A percentile compares a stretch with the other conserved stretches of the same genome.
Evolutionary conservation across 2,113 vertebrate genomes (phyloP).

Genomic region (Eubucco bourcierii): DNA sequence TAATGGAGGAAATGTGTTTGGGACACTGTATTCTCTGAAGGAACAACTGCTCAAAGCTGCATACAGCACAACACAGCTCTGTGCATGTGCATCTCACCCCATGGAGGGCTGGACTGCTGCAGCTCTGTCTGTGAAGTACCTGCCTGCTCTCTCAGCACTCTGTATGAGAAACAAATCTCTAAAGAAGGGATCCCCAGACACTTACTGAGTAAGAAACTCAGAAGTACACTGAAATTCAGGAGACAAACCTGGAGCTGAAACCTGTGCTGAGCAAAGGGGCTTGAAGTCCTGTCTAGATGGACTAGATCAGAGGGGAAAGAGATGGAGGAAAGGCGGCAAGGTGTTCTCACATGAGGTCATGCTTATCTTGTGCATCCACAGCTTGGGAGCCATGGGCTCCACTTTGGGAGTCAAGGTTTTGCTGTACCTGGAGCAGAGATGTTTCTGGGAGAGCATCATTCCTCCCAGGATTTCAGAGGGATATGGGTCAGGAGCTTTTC

Average conservation of each 20-base stretch:
- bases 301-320: neutral
- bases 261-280: neutral
- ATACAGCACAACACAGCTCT: rapidly evolving
- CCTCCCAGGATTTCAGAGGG: neutral
- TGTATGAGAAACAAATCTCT: neutral
- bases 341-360: neutral
- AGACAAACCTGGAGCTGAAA: neutral
- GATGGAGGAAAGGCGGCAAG: neutral
- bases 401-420: neutral
- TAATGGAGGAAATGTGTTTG: neutral
- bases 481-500: neutral
- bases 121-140: neutral
- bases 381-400: neutral
- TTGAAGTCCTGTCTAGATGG: neutral
- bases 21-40: neutral
- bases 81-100: rapidly evolving
- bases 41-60: neutral
- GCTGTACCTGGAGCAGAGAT: neutral
- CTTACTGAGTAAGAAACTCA: neutral
- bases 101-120: neutral
- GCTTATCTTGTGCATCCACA: neutral
- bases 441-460: neutral
- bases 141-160: rapidly evolving
- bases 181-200: neutral
- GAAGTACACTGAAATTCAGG: neutral